Percentiles rank a stretch among this genome's conserved stretches.
Evolutionary conservation across 2,888 invertebrate species (phyloP).

Genomic region (Clepsis dumicolana): DNA sequence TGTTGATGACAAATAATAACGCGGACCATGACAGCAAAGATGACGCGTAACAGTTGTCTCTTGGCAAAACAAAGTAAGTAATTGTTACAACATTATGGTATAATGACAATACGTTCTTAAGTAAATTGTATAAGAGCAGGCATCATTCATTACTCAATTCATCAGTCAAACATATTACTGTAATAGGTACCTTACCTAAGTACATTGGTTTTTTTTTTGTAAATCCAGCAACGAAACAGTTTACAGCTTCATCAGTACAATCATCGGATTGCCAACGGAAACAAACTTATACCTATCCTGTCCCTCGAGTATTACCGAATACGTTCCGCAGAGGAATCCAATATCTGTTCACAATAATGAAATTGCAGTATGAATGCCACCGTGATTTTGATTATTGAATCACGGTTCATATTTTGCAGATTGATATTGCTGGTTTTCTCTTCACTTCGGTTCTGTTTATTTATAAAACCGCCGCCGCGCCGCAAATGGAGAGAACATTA

Average conservation of each 20-base stretch:
- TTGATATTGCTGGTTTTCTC: constrained; percentile 54
- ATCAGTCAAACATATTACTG: too few species aligned
- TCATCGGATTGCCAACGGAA: constrained; percentile 13
- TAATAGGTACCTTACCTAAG: neutral
- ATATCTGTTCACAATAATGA: constrained; percentile 78
- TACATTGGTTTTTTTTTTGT: too few species aligned
- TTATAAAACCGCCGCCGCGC: constrained; percentile 32
- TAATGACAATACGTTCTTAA: neutral
- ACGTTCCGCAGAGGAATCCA: constrained; percentile 71
- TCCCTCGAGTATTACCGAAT: constrained; percentile 69
- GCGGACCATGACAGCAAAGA: neutral
- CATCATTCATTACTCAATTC: too few species aligned
- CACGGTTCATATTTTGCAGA: constrained; percentile 65
- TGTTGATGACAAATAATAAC: neutral
- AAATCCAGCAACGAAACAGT: too few species aligned
- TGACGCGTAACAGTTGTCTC: neutral
- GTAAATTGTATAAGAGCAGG: neutral
- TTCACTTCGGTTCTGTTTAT: constrained; percentile 42
- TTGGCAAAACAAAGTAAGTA: neutral
- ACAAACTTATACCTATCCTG: constrained; percentile 40
- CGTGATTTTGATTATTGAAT: constrained; percentile 80
- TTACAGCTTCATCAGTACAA: neutral
- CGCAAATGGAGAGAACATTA: constrained; percentile 33
- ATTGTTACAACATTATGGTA: neutral
- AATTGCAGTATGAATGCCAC: constrained; percentile 78